Evolutionary conservation across 1,140 invertebrate genomes (phyloP), one percentile per base, ranked within the genome.

Genomic region (Leptopilina boulardi): DNA sequence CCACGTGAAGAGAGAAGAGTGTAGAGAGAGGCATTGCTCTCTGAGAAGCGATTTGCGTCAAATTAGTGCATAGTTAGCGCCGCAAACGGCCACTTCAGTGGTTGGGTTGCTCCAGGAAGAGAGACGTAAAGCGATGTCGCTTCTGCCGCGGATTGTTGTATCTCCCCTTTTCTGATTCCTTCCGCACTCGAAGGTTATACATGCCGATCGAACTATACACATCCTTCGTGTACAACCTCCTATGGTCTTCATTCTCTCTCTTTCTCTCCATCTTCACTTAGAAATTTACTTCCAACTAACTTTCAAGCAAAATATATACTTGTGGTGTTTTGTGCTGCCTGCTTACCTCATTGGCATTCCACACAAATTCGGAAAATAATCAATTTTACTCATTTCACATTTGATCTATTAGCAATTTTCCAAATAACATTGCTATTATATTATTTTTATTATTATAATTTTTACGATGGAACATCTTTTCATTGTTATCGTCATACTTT

Each of bases 21-120:
- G 1, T 2, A 38, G 66, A 18, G 26, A 56, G 34, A 77, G 30
- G 66, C 73, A 66, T 21, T 80, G 81, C 81, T 80, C 59, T 51
- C 81, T 77, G 73, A 71, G 79, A 75, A 83, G 79, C 77, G 77
- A 81, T 84, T 84, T 82, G 77, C 78, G 79, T 79, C 78, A 83
- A 84, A 86, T 86, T 84, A 81, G 79, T 78, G 59, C 71, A 78
- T 76, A 74, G 71, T 75, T 78, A 83, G 80, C 76, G 77, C 73
- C 78, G 75, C 80, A 81, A 83, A 80, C 80, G 81, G 54, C 70
- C 47, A 30, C 70, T 70, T 71, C 15, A 9, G 73, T 51, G 59
- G 23, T 76, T 21, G 38, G 41, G 44, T 71, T 76, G 72, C 81
- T 82, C 80, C 71, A 59, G 80, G 79, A 83, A 81, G 77, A 80